Conservation (phyloP, 2,113 vertebrate genomes). For the Phrynocephalus versicolor region DNA sequence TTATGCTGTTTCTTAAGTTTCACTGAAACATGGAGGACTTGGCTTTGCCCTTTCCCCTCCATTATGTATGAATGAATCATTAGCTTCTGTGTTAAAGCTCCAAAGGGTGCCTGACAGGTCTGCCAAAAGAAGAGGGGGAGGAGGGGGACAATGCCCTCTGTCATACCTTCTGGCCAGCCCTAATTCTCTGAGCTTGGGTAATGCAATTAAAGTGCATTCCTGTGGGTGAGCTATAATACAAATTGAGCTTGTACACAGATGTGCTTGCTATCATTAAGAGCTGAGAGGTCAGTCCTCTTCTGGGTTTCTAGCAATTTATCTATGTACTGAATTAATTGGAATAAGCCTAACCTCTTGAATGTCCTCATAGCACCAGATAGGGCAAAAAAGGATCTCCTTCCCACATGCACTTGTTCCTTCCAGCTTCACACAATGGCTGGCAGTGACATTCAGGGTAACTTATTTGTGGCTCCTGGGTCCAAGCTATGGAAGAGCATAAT, state of each 20-base stretch:
- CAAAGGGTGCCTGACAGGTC: background rate
- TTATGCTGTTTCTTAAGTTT: background rate
- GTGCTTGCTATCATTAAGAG: background rate
- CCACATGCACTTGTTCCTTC: fast-evolving
- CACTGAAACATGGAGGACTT: background rate
- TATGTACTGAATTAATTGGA: background rate
- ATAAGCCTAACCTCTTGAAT: background rate
- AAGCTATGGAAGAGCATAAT: background rate
- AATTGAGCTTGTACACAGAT: background rate
- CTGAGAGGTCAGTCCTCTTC: background rate
- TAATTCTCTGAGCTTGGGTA: background rate
- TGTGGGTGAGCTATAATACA: slow-evolving; percentile 8
- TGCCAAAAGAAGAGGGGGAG: background rate
- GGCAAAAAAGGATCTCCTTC: background rate
- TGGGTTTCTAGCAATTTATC: background rate
- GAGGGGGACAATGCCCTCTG: background rate
- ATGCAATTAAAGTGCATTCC: slow-evolving; percentile 5
- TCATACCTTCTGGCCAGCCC: background rate
- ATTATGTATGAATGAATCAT: slow-evolving; percentile 20
- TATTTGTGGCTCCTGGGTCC: background rate
- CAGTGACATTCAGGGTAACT: background rate
- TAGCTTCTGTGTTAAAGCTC: background rate
- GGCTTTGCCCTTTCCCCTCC: background rate
- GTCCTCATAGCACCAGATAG: background rate
- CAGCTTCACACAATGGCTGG: fast-evolving